Percentiles rank a stretch among this genome's conserved stretches.
Conservation (phyloP, 2,113 vertebrate species). For the Dissostichus mawsoni region DNA sequence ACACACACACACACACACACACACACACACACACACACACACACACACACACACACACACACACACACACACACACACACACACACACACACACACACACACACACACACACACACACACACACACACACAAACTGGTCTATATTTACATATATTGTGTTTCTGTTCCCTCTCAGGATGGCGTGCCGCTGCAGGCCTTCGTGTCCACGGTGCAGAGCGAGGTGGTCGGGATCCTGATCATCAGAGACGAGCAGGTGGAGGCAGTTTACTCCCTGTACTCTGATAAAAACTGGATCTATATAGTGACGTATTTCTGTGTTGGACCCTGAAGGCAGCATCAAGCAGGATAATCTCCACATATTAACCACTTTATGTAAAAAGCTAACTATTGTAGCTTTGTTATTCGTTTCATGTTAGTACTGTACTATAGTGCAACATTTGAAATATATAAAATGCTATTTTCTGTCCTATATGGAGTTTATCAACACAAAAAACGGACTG, state of each 20-base stretch:
- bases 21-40: not conserved
- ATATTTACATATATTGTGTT: not conserved
- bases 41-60: not conserved
- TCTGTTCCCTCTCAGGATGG: conserved; percentile 82
- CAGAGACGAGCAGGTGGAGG: conserved; percentile 90
- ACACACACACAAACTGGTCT: not conserved
- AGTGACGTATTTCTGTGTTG: not conserved
- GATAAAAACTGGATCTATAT: not conserved
- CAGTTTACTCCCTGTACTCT: not conserved
- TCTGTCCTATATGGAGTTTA: too few species aligned
- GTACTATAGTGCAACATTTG: too few species aligned
- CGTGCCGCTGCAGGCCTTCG: conserved; percentile 86
- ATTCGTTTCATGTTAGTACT: too few species aligned
- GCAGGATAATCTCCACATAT: too few species aligned
- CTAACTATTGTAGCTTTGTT: too few species aligned
- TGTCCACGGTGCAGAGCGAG: conserved; percentile 84
- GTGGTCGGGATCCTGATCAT: conserved; percentile 88
- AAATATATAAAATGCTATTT: too few species aligned
- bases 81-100: too few species aligned
- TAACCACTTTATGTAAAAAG: too few species aligned
- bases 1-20: not conserved
- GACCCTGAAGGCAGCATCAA: too few species aligned
- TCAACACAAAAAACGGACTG: too few species aligned
- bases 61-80: too few species aligned
- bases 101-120: too few species aligned